phyloP scores from a whole-genome alignment of 2,888 invertebrate genomes.

The Spisula subtruncata region DNA sequence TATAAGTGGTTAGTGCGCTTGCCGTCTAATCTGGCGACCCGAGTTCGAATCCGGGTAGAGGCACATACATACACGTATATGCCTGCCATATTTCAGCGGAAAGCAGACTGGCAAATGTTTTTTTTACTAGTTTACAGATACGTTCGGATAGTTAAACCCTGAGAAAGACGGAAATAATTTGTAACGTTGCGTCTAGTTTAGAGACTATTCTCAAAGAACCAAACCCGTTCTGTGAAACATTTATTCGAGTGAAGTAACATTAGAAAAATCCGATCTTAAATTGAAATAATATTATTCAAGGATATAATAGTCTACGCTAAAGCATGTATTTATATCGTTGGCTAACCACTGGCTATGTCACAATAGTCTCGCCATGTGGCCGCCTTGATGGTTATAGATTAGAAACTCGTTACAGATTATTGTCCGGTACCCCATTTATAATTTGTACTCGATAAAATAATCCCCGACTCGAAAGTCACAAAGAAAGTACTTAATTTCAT shows the following conservation, averaged over 20 bases:
- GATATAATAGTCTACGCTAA: not conserved
- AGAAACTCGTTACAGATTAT: not conserved
- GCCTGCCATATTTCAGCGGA: too few relatives aligned
- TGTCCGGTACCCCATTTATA: not conserved
- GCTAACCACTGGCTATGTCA: not conserved
- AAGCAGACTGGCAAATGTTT: too few relatives aligned
- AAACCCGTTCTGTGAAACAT: not conserved
- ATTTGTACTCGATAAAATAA: not conserved
- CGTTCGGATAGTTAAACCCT: too few relatives aligned
- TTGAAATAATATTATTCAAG: conserved; percentile 19
- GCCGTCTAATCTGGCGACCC: too few relatives aligned
- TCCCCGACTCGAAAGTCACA: not conserved
- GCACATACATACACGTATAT: too few relatives aligned
- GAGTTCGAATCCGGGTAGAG: too few relatives aligned
- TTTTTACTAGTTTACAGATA: too few relatives aligned
- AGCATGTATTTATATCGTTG: not conserved
- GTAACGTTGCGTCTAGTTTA: not conserved
- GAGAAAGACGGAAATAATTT: too few relatives aligned
- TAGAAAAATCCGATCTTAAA: not conserved
- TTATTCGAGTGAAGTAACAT: not conserved
- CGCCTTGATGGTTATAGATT: conserved; percentile 22
- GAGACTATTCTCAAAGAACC: not conserved
- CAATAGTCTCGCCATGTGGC: conserved; percentile 10
- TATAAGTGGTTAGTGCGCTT: too few relatives aligned
- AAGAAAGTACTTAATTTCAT: not conserved